Evolutionary conservation across 1,140 invertebrate genomes (phyloP), one percentile per base, ranked within the genome.

Genomic region (Drosophila murphyi): DNA sequence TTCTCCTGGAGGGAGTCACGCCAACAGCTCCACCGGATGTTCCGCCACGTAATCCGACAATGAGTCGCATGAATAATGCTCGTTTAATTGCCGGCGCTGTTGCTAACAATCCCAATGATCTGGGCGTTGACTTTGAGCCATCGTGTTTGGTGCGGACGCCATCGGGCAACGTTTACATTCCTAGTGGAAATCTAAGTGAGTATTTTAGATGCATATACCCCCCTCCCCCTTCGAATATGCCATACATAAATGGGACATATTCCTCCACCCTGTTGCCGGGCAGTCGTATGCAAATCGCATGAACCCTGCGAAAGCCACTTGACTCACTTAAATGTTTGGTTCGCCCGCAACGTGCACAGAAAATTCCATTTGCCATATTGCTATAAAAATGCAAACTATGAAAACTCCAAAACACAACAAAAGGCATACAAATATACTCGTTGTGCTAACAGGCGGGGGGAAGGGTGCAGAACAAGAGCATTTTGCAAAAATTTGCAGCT

Each of bases 111-210:
- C 94, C 95, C 90, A 95, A 96, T 86, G 96, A 96, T 93, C 93
- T 95, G 70, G 94, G 94, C 91, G 95, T 94, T 79, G 97, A 98
- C 92, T 97, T 98, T 93, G 97, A 98, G 93, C 96, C 97, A 77
- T 97, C 97, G 91, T 98, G 97, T 93, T 95, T 98, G 82, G 97
- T 98, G 82, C 95, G 97, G 92, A 97, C 97, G 62, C 95, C 97
- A 77, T 97, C 97, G 72, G 97, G 97, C 90, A 97, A 97, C 94
- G 97, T 98, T 92, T 98, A 97, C 94, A 97, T 98, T 95, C 97
- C 97, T 93, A 96, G 96, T 94, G 96, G 96, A 96, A 94, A 94
- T 90, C 83, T 94, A 90, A 94, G 93, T 94, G 91, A 94, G 93
- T 94, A 90, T 37, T 29, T n/a, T 28, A 20, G 10, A 37, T 51